Conservation (phyloP, 2,797 vertebrate species). For the Picus viridis region DNA sequence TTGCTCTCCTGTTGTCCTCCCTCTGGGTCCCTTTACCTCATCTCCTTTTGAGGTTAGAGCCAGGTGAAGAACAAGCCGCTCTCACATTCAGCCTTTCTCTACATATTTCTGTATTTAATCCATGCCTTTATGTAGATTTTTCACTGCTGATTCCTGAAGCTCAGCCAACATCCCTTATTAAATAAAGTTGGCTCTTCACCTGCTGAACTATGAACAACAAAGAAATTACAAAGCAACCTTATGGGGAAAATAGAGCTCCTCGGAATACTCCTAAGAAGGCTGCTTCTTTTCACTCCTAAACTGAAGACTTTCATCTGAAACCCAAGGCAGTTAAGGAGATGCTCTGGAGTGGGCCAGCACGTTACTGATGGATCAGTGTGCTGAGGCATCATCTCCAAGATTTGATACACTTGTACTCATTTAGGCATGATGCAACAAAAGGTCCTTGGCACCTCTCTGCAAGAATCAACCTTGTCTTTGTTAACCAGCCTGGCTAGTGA, state of each 20-base stretch:
- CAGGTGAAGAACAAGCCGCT: not conserved
- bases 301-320: not conserved
- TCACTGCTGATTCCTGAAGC: not conserved
- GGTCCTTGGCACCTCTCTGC: not conserved
- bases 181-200: constrained; percentile 16
- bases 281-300: not conserved
- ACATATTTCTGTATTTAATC: not conserved
- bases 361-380: not conserved
- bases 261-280: not conserved
- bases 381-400: not conserved
- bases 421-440: not conserved
- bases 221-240: not conserved
- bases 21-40: not conserved
- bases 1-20: constrained; percentile 37
- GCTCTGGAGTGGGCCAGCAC: rapidly evolving
- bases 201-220: not conserved
- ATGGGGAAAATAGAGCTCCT: not conserved
- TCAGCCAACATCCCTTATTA: constrained; percentile 13
- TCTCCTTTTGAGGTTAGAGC: not conserved
- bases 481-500: not conserved
- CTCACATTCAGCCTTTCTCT: not conserved
- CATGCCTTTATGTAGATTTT: not conserved
- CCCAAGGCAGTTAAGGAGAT: not conserved
- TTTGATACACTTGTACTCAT: not conserved
- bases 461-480: not conserved